Conservation (phyloP, 2,888 invertebrate species). For the Rambutsinella grinnellia region DNA sequence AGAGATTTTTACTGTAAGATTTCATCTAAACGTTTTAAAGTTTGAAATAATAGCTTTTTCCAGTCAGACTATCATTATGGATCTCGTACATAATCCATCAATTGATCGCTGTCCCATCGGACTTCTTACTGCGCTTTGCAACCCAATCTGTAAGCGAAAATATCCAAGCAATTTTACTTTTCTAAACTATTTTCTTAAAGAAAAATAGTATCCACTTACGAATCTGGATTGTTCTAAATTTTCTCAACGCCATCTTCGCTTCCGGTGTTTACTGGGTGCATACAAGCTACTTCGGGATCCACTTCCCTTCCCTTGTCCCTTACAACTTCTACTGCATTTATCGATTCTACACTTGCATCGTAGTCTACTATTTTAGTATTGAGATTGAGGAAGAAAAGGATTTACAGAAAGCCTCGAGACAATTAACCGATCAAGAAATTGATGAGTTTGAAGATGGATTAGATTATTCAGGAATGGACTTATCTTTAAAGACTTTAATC, state of each 20-base stretch:
- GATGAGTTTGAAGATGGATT: constrained; percentile 50
- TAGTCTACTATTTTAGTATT: constrained; percentile 34
- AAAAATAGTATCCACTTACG: constrained; percentile 5
- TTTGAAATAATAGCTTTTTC: neutral
- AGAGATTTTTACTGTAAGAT: constrained; percentile 26
- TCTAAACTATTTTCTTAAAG: no score
- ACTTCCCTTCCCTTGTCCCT: constrained; percentile 26
- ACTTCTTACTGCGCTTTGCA: constrained; percentile 32
- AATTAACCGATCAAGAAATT: constrained; percentile 41
- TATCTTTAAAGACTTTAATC: constrained; percentile 4
- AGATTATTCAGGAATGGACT: neutral
- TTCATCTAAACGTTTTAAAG: neutral
- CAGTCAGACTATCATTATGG: constrained; percentile 37
- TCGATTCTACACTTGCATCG: constrained; percentile 41
- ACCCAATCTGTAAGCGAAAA: no score
- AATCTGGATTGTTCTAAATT: constrained; percentile 25
- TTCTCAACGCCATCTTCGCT: constrained; percentile 16
- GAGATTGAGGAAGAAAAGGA: constrained; percentile 36
- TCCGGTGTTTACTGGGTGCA: constrained; percentile 35
- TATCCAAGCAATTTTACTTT: no score
- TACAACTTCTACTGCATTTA: constrained; percentile 44
- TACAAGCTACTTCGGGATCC: constrained; percentile 36
- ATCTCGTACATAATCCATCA: constrained; percentile 19
- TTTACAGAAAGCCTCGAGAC: constrained; percentile 16
- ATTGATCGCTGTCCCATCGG: constrained; percentile 7